Percentiles rank a stretch among this genome's conserved stretches.
phyloP scores from a whole-genome alignment of 1,140 invertebrate genomes.

The Ceratitis capitata region DNA sequence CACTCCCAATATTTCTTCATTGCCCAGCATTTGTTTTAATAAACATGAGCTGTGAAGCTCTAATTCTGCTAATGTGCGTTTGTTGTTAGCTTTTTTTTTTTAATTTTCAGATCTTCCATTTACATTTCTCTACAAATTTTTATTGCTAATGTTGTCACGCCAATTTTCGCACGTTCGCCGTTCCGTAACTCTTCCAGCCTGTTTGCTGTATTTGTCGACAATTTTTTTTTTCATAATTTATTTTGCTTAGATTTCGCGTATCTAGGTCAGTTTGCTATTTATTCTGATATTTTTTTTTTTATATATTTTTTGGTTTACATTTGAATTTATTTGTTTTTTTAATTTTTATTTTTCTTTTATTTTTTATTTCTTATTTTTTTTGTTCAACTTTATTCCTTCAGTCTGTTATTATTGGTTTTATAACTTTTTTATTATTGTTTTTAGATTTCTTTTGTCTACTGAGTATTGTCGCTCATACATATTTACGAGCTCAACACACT shows the following conservation, averaged over 20 bases:
- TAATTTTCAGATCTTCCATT: not conserved
- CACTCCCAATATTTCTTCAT: too few species aligned
- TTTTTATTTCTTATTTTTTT: too few species aligned
- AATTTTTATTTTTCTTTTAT: too few species aligned
- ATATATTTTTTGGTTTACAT: not conserved
- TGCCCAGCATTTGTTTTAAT: not conserved
- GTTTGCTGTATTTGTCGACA: not conserved
- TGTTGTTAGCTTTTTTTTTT: not conserved
- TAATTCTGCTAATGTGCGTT: not conserved
- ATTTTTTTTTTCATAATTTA: not conserved
- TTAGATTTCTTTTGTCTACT: not conserved
- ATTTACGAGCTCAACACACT: not conserved
- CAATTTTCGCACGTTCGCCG: not conserved
- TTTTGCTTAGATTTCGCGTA: not conserved
- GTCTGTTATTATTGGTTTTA: too few species aligned
- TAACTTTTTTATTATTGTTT: not conserved
- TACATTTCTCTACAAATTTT: not conserved
- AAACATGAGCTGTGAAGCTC: not conserved
- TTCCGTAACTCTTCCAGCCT: not conserved
- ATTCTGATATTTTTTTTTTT: not conserved
- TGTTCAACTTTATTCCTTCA: too few species aligned
- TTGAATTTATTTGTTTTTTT: too few species aligned
- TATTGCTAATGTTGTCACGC: slow-evolving; percentile 3
- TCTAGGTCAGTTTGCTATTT: slow-evolving; percentile 17
- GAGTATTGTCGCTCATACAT: not conserved